Percentiles rank a stretch among this genome's conserved stretches.
phyloP scores from a whole-genome alignment of 2,888 invertebrate species.

The Suillia variegata region DNA sequence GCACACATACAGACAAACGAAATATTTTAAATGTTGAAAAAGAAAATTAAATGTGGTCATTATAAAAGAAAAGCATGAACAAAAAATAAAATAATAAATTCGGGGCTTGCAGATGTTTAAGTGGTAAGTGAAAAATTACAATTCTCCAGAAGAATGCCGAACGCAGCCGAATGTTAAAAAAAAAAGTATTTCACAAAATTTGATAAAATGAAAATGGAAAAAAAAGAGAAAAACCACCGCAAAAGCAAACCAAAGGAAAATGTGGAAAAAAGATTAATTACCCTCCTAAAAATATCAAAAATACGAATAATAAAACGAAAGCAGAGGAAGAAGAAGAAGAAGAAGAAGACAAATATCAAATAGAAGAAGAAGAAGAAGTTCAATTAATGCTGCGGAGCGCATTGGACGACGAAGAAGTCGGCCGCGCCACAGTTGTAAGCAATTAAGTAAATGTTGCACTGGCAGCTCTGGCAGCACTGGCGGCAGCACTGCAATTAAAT shows the following conservation, averaged over 20 bases:
- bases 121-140: neutral
- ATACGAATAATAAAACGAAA: neutral
- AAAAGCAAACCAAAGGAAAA: neutral
- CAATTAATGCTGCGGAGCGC: constrained; percentile 6
- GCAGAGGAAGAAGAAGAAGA: too few relatives aligned
- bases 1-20: too few relatives aligned
- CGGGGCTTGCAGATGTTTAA: neutral
- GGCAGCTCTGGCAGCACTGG: too few relatives aligned
- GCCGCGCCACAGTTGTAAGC: neutral
- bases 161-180: too few relatives aligned
- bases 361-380: neutral
- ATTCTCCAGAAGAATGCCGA: too few relatives aligned
- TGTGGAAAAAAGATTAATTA: constrained; percentile 15
- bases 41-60: too few relatives aligned
- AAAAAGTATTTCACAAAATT: too few relatives aligned
- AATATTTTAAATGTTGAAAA: too few relatives aligned
- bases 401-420: neutral
- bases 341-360: neutral
- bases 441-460: constrained; percentile 8
- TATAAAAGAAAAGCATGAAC: neutral
- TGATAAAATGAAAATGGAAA: too few relatives aligned
- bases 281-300: constrained; percentile 5
- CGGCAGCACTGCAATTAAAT: neutral
- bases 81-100: constrained; percentile 3
- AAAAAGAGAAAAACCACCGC: too few relatives aligned